phyloP scores from a whole-genome alignment of 2,113 vertebrate species.

The Tragelaphus imberbis region DNA sequence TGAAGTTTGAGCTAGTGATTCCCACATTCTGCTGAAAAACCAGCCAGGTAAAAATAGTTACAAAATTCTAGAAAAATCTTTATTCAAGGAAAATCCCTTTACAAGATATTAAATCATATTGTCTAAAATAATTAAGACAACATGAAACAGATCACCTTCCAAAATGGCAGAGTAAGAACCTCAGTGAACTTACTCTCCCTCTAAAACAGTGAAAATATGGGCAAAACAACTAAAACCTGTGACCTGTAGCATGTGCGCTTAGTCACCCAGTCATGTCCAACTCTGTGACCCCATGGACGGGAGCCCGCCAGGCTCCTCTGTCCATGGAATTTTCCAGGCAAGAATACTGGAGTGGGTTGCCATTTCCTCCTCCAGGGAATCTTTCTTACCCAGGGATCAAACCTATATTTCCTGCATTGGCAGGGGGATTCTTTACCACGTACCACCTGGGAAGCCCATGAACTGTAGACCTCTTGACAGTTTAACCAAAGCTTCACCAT shows the following conservation, averaged over 20 bases:
- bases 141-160: not conserved
- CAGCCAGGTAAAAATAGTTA: not conserved
- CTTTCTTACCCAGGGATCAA: not conserved
- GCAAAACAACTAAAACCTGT: not conserved
- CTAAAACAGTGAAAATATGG: not conserved
- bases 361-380: not conserved
- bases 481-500: not conserved
- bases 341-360: not conserved
- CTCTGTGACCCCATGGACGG: not conserved
- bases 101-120: not conserved
- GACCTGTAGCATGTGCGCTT: not conserved
- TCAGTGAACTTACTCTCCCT: not conserved
- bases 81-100: not conserved
- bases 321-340: not conserved
- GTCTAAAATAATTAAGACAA: slow-evolving; percentile 6
- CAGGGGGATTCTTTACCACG: not conserved
- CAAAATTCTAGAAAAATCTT: not conserved
- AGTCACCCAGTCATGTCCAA: not conserved
- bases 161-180: not conserved
- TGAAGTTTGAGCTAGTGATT: not conserved
- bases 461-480: not conserved
- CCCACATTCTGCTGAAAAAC: not conserved
- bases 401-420: not conserved
- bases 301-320: not conserved
- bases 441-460: not conserved